Base-by-base conservation (phyloP, 2,113 vertebrate genomes). In the Cavia aperea region DNA sequence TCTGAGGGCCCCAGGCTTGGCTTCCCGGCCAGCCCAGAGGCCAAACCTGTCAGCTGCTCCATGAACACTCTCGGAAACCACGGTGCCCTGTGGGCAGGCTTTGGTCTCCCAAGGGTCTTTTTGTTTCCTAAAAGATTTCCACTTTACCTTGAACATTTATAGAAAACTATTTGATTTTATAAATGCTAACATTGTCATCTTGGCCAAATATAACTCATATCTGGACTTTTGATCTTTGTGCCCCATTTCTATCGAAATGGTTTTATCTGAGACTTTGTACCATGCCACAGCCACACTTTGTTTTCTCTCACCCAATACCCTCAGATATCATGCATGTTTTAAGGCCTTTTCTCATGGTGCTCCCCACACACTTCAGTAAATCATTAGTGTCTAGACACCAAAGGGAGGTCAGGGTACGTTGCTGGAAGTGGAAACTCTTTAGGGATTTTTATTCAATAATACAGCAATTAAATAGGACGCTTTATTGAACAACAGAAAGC, bases 301-400 rank as follows among this genome's bases (percentile, higher is more conserved):
- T 93, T 92, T 91, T 91, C 36, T 70, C 90, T 62, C 18, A 21
- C 73, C 60, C 58, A 95, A 88, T 85, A 94, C 96, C 66, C 54
- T 85, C 83, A 87, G 93, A 96, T 97, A 95, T 87, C 94, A 91
- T 93, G 70, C 58, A 73, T 92, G 16, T 96, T 97, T 95, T 90
- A 92, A 86, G 70, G 1, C 19, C 58, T 96, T 93, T 96, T 96
- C 78, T 92, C 93, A 77, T 4, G 36, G 94, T 95, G 58, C 29
- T 93, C 82, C 56, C 79, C 81, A 92, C 43, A 88, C 56, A 94
- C 75, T 96, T 96, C 58, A 96, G 89, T 93, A 96, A 97, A 96
- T 96, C 94, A 95, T 97, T 97, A 97, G 96, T 95, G 97, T 95
- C 96, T 96, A 97, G 97, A 97, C 96, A 94, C 93, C 29, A 56